Conservation (phyloP, 23 tunicate genomes). For the Aplidium turbinatum region DNA sequence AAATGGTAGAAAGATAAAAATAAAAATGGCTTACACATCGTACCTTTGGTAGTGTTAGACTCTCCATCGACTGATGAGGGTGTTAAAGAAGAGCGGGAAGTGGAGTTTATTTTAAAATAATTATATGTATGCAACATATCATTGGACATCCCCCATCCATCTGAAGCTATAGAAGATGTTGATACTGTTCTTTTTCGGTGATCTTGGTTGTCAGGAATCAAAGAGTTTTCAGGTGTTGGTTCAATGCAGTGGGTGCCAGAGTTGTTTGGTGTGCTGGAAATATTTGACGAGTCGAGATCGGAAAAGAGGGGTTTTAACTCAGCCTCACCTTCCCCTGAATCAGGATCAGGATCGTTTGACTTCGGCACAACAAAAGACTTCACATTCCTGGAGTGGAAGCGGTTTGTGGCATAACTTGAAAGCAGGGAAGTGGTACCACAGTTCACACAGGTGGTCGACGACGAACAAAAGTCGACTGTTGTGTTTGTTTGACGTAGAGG, state of each 20-base stretch:
- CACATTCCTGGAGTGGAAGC: neutral
- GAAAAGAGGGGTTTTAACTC: slow-evolving; percentile 47
- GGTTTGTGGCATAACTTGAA: too few species aligned
- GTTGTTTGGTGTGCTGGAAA: neutral
- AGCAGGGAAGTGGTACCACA: too few species aligned
- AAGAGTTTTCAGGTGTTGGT: neutral
- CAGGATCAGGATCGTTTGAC: slow-evolving; percentile 21
- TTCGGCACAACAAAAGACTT: neutral
- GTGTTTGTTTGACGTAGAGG: too few species aligned
- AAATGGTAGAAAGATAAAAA: too few species aligned
- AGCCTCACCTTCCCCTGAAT: slow-evolving; percentile 55
- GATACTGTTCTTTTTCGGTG: slow-evolving; percentile 52
- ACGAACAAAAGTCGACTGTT: too few species aligned
- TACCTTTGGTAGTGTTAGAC: slow-evolving; percentile 39
- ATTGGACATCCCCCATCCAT: slow-evolving; percentile 52
- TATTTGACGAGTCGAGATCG: neutral
- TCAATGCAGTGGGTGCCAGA: neutral
- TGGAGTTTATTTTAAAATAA: slow-evolving; percentile 34
- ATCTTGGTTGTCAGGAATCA: too few species aligned
- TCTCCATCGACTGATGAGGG: neutral
- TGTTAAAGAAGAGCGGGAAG: neutral
- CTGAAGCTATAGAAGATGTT: slow-evolving; percentile 47
- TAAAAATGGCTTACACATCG: too few species aligned
- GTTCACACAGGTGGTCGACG: too few species aligned
- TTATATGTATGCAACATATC: slow-evolving; percentile 35